Evolutionary conservation across 2,888 invertebrate genomes (phyloP).

Genomic region (Athrips mouffetella): DNA sequence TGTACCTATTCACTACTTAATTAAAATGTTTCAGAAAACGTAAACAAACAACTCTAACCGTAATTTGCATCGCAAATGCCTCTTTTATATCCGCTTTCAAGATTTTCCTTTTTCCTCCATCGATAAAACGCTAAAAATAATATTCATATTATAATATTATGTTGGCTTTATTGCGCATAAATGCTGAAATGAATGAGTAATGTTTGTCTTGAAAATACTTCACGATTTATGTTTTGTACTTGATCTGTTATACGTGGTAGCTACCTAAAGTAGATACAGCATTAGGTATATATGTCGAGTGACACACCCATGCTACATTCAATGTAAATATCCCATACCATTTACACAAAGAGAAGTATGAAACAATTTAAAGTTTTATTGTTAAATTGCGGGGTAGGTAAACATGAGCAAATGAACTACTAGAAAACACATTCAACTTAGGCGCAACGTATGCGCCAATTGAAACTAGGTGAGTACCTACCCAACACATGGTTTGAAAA

Average conservation of each 20-base stretch:
- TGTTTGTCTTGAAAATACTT: conserved; percentile 8
- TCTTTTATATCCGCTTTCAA: too few species aligned
- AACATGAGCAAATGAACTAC: neutral
- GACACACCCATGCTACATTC: neutral
- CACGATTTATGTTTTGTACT: neutral
- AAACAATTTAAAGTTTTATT: conserved; percentile 1
- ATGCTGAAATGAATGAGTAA: conserved; percentile 10
- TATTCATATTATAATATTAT: neutral
- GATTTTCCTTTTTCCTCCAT: neutral
- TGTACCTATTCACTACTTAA: too few species aligned
- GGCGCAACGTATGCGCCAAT: neutral
- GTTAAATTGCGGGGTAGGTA: conserved; percentile 10
- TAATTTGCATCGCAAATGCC: neutral
- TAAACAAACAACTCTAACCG: neutral
- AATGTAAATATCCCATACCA: conserved; percentile 3
- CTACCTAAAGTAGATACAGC: too few species aligned
- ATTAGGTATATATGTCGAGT: neutral
- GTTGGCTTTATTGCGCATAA: neutral
- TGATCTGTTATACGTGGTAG: neutral
- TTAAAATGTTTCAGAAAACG: neutral
- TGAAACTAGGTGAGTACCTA: too few species aligned
- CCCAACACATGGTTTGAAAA: neutral
- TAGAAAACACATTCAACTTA: neutral
- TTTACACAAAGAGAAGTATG: neutral
- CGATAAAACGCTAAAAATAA: neutral